Conservation (phyloP, 2,888 invertebrate genomes). For the Calliopum simillimum region DNA sequence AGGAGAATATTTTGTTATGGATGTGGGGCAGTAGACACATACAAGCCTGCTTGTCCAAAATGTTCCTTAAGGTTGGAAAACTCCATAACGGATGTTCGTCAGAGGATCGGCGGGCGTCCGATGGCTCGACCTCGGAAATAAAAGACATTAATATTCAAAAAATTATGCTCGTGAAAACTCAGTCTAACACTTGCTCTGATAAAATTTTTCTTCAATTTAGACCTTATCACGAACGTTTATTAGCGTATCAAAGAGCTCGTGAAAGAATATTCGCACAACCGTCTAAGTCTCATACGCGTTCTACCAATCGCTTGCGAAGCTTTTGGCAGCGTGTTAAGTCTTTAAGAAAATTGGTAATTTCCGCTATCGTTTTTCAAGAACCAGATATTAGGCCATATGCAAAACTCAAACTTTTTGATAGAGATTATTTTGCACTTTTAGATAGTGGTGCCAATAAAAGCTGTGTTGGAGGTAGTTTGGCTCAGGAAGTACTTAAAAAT, state of each 20-base stretch:
- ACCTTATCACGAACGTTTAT: neutral
- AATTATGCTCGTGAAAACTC: too few species aligned
- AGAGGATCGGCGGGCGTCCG: too few species aligned
- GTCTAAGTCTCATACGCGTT: too few species aligned
- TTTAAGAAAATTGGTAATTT: neutral
- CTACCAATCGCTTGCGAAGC: neutral
- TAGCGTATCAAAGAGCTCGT: neutral
- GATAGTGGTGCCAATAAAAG: constrained; percentile 1
- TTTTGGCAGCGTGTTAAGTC: too few species aligned
- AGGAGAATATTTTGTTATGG: constrained; percentile 35
- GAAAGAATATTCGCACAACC: constrained; percentile 11
- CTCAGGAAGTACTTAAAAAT: neutral
- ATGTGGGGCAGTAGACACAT: constrained; percentile 44
- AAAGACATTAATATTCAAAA: too few species aligned
- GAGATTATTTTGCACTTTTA: too few species aligned
- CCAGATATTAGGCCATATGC: neutral
- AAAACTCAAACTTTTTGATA: too few species aligned
- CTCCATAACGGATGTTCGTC: neutral
- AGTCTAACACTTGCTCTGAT: too few species aligned
- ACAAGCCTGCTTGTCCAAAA: constrained; percentile 46
- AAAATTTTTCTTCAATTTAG: neutral
- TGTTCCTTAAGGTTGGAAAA: constrained; percentile 39
- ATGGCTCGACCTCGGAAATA: too few species aligned
- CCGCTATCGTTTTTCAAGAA: neutral
- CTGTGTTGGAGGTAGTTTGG: neutral